Base-by-base conservation (phyloP, 1,140 invertebrate species). In the Drosophila albomicans region DNA sequence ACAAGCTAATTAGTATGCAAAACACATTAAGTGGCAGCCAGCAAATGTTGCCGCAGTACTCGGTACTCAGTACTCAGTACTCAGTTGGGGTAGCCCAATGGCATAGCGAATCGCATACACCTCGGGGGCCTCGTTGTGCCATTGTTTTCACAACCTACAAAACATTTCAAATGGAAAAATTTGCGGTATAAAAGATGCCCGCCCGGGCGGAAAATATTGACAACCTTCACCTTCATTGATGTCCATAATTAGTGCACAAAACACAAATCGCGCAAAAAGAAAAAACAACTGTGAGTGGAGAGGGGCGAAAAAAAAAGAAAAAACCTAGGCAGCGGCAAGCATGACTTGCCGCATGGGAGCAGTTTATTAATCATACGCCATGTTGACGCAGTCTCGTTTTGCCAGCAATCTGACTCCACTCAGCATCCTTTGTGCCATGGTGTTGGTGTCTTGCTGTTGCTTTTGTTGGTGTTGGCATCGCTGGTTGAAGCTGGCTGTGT, bases 211-310 rank as follows among this genome's bases (percentile, higher is more conserved):
- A 43, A 72, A 82, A 79, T 89, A 89, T 89, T 89, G 86, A 79
- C 78, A 89, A 89, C 85, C 85, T 89, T 89, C 85, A 89, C 85
- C 85, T 89, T 89, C 85, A 89, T 85, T 81, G 85, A 89, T 85
- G 77, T 74, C 74, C 66, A 72, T 88, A 87, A 87, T 84, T 80
- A 75, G 74, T 75, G 73, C 52, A 80, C 73, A 82, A 67, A 54
- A 54, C 69, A 52, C 43, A 66, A 76, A 76, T 76, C 68, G 68
- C 46, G 16, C n/a, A 51, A 32, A 25, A 54, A 13, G 8, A 51
- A 46, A n/a, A 51, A 58, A 51, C 46, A 45, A 1, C 1, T 25
- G 20, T 3, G 20, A 28, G 2, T 2, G 20, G 41, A 67, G 54
- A 59, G 35, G 10, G 25, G 2, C 20, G 20, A 65, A 35, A 58